phyloP scores from a whole-genome alignment of 2,888 invertebrate species.

The Apantesis nais region DNA sequence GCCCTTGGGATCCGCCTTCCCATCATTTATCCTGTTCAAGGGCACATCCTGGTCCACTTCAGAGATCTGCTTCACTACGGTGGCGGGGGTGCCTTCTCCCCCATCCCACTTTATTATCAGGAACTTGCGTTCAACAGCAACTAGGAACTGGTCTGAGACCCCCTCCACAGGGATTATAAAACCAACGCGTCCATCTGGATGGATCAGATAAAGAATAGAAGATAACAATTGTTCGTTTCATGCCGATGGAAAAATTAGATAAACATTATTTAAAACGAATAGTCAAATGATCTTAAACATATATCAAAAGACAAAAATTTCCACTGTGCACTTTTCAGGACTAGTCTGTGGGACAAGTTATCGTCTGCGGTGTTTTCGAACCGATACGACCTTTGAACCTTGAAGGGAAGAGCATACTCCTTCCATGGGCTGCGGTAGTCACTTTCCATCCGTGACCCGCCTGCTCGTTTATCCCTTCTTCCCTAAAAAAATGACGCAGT shows the following conservation, averaged over 20 bases:
- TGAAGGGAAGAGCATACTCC: too few relatives aligned
- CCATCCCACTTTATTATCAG: conserved; percentile 89
- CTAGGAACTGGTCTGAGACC: conserved; percentile 86
- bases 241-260: not conserved
- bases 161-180: conserved; percentile 89
- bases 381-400: too few relatives aligned
- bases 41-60: conserved; percentile 86
- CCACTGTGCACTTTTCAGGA: too few relatives aligned
- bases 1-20: conserved; percentile 90
- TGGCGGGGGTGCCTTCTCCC: conserved; percentile 74
- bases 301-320: too few relatives aligned
- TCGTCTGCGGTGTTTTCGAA: too few relatives aligned
- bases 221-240: not conserved
- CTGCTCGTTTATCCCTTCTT: too few relatives aligned
- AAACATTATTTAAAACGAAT: too few relatives aligned
- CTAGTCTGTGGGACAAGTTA: too few relatives aligned
- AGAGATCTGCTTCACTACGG: conserved; percentile 76
- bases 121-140: conserved; percentile 87
- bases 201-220: not conserved
- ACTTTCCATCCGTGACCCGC: too few relatives aligned
- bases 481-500: too few relatives aligned
- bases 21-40: conserved; percentile 90
- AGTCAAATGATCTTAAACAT: too few relatives aligned
- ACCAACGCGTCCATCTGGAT: conserved; percentile 73
- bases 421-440: too few relatives aligned